phyloP scores from a whole-genome alignment of 2,797 vertebrate species.

The Falco concolor region DNA sequence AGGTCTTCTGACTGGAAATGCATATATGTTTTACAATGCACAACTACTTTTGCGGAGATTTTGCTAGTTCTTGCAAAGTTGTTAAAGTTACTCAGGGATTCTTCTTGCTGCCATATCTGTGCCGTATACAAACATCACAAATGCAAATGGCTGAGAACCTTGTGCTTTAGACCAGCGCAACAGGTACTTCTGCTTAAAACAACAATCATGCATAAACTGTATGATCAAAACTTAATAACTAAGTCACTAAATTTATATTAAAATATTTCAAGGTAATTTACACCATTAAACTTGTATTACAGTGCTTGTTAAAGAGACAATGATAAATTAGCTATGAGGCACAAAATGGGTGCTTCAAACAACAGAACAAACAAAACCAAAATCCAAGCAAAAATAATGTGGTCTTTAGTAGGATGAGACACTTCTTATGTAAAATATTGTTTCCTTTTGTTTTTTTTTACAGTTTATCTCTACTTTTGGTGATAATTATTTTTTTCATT shows the following conservation, averaged over 20 bases:
- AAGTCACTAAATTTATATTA: background rate
- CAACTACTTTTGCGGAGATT: background rate
- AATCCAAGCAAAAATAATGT: background rate
- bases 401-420: accelerated
- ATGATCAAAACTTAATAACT: background rate
- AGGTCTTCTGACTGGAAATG: background rate
- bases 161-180: background rate
- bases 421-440: background rate
- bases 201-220: background rate
- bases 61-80: background rate
- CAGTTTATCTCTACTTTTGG: background rate
- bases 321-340: background rate
- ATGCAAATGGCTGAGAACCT: background rate
- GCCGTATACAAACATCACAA: background rate
- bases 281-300: background rate
- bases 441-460: background rate
- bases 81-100: background rate
- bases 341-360: background rate
- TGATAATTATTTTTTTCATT: background rate
- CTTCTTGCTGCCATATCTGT: background rate
- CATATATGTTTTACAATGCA: background rate
- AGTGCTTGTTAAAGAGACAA: background rate
- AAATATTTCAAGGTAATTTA: background rate
- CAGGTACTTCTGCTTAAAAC: background rate
- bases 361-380: background rate